Percentiles rank a stretch among this genome's conserved stretches.
Conservation (phyloP, 2,797 vertebrate genomes). For the Nannoperca obscura region DNA sequence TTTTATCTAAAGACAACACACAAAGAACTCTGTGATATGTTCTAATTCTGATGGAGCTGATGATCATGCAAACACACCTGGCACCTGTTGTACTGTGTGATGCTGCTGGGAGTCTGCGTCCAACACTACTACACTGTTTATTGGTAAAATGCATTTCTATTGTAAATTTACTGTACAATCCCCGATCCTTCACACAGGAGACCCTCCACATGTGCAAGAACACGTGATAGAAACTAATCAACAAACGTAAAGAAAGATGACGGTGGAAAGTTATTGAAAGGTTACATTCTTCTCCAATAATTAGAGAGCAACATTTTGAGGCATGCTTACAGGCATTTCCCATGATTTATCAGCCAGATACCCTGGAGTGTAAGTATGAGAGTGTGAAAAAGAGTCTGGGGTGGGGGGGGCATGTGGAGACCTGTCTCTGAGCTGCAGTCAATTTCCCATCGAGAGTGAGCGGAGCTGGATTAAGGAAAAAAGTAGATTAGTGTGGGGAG, state of each 20-base stretch:
- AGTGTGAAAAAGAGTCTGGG: background rate
- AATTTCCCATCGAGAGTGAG: slow-evolving; percentile 56
- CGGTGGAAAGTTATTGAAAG: background rate
- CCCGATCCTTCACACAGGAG: background rate
- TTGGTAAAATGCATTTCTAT: background rate
- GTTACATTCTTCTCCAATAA: background rate
- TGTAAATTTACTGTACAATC: background rate
- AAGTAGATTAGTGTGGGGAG: slow-evolving; percentile 62
- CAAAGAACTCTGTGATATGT: background rate
- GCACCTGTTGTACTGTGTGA: background rate
- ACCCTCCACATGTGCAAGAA: slow-evolving; percentile 6
- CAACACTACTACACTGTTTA: background rate
- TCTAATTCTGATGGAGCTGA: no score
- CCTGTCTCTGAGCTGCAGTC: slow-evolving; percentile 55
- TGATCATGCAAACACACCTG: background rate
- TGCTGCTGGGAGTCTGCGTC: background rate
- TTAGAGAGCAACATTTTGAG: slow-evolving; percentile 2
- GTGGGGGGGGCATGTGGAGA: slow-evolving; percentile 33
- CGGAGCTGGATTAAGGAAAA: slow-evolving; percentile 65
- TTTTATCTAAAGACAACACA: background rate
- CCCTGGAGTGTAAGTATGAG: slow-evolving; percentile 10
- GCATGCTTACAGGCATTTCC: slow-evolving; percentile 6
- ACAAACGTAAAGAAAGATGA: background rate
- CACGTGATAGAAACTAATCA: background rate
- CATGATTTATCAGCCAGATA: slow-evolving; percentile 19